These are phyloP conservation scores for Noctua pronuba DNA, from an alignment of 2,888 invertebrate genomes.

Conservation along the genomic window DNA sequence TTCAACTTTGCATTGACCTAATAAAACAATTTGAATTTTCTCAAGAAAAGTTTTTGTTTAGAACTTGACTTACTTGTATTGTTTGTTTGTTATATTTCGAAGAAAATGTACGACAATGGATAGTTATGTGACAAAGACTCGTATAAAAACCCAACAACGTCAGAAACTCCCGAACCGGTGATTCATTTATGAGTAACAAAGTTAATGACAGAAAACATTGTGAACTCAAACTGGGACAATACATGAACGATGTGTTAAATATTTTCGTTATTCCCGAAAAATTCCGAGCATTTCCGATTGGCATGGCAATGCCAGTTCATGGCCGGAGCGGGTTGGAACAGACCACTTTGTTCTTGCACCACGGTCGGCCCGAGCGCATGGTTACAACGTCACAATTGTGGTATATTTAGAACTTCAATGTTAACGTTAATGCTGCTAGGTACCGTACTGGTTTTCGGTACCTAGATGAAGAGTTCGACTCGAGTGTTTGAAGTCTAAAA, in stretches of 20 bases:
- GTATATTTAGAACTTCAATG: slow-evolving; percentile 31
- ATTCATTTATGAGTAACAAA: slow-evolving; percentile 47
- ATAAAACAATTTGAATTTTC: not conserved
- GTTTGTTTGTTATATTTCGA: not conserved
- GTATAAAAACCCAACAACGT: slow-evolving; percentile 11
- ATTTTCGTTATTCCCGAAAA: slow-evolving; percentile 21
- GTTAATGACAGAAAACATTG: slow-evolving; percentile 5
- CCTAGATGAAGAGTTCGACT: not conserved
- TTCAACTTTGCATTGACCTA: not conserved
- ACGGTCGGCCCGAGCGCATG: slow-evolving; percentile 17
- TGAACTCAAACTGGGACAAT: slow-evolving; percentile 8
- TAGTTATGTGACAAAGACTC: slow-evolving; percentile 6
- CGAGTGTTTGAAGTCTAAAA: not conserved
- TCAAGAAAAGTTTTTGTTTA: not conserved
- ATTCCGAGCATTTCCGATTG: slow-evolving; percentile 12
- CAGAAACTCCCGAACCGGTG: slow-evolving; percentile 26
- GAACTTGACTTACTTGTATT: not conserved
- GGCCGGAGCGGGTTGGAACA: slow-evolving; percentile 15
- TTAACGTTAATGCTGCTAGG: not conserved
- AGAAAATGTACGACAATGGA: slow-evolving; percentile 4
- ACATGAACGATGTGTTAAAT: slow-evolving; percentile 12
- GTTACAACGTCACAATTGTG: slow-evolving; percentile 25
- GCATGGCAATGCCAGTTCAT: slow-evolving; percentile 8
- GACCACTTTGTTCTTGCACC: slow-evolving; percentile 32
- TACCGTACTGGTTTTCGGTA: slow-evolving; percentile 4